Percentiles rank a stretch among this genome's conserved stretches.
Evolutionary conservation across 2,113 vertebrate species (phyloP).

Genomic region (Etheostoma spectabile): DNA sequence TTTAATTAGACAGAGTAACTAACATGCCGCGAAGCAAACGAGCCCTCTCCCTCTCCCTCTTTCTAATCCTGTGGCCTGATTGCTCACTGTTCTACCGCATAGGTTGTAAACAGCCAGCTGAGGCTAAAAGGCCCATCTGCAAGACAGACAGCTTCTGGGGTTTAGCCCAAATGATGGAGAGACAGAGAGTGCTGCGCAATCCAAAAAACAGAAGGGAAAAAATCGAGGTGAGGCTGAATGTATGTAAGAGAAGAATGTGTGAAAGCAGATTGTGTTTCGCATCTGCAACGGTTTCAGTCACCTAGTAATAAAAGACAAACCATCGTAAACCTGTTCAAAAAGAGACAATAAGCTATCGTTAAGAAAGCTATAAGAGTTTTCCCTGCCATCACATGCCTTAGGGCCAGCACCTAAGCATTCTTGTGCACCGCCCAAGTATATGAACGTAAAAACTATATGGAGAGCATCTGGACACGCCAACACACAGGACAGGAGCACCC

Average conservation of each 20-base stretch:
- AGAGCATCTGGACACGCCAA: too few relatives aligned
- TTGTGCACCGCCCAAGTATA: too few relatives aligned
- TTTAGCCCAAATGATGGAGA: slow-evolving; percentile 52
- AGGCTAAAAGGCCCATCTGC: slow-evolving; percentile 60
- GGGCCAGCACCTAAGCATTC: too few relatives aligned
- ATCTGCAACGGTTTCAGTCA: slow-evolving; percentile 17
- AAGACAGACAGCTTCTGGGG: slow-evolving; percentile 54
- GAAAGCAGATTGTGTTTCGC: slow-evolving; percentile 19
- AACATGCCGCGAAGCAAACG: slow-evolving; percentile 58
- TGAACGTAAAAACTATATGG: too few relatives aligned
- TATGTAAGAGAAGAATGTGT: slow-evolving; percentile 20
- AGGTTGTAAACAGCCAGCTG: slow-evolving; percentile 49
- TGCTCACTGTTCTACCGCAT: slow-evolving; percentile 41
- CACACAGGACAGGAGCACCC: too few relatives aligned
- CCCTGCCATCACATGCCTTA: too few relatives aligned
- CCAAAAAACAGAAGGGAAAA: slow-evolving; percentile 44
- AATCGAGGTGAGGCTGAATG: slow-evolving; percentile 28
- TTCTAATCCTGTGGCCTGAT: slow-evolving; percentile 54
- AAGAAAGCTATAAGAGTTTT: too few relatives aligned
- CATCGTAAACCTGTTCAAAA: slow-evolving; percentile 8
- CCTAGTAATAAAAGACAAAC: slow-evolving; percentile 8
- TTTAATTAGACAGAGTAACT: slow-evolving; percentile 76
- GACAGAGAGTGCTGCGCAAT: slow-evolving; percentile 34
- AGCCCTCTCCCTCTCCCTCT: slow-evolving; percentile 22
- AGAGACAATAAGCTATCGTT: neutral